Percentiles rank a stretch among this genome's conserved stretches.
phyloP scores from a whole-genome alignment of 2,113 vertebrate genomes.

The Rhinoderma darwinii region DNA sequence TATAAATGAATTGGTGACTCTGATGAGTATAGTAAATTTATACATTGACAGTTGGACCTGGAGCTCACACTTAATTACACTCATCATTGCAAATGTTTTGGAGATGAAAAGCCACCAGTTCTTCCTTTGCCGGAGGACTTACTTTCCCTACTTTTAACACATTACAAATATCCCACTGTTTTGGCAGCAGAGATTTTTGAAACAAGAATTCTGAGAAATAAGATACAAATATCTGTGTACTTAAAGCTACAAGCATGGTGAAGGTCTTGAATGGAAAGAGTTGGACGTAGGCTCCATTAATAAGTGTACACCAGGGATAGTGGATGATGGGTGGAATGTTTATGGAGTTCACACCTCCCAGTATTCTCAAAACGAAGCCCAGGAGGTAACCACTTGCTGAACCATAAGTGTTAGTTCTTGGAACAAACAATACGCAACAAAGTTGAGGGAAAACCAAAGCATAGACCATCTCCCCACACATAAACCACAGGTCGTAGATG shows the following conservation, averaged over 20 bases:
- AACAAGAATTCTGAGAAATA: constrained; percentile 69
- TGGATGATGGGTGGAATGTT: constrained; percentile 65
- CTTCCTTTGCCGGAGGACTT: constrained; percentile 28
- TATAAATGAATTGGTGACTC: not conserved
- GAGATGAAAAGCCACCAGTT: not conserved
- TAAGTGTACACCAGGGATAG: constrained; percentile 72
- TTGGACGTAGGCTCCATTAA: constrained; percentile 69
- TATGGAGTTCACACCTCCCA: constrained; percentile 75
- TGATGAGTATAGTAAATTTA: not conserved
- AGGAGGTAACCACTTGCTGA: constrained; percentile 70
- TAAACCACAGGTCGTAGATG: constrained; percentile 80
- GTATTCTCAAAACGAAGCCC: constrained; percentile 72
- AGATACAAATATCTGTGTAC: constrained; percentile 68
- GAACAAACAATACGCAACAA: constrained; percentile 76
- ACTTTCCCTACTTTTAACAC: not conserved
- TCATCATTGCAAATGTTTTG: not conserved
- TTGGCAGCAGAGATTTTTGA: constrained; percentile 68
- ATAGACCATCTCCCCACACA: constrained; percentile 80
- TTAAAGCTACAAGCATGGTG: constrained; percentile 70
- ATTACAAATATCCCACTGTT: constrained; percentile 72
- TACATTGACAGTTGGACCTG: not conserved
- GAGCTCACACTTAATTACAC: not conserved
- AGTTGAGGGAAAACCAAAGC: constrained; percentile 82
- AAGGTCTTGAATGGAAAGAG: constrained; percentile 76
- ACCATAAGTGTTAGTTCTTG: constrained; percentile 73